Conservation (phyloP, 2,113 vertebrate species). For the Siniperca knerii region DNA sequence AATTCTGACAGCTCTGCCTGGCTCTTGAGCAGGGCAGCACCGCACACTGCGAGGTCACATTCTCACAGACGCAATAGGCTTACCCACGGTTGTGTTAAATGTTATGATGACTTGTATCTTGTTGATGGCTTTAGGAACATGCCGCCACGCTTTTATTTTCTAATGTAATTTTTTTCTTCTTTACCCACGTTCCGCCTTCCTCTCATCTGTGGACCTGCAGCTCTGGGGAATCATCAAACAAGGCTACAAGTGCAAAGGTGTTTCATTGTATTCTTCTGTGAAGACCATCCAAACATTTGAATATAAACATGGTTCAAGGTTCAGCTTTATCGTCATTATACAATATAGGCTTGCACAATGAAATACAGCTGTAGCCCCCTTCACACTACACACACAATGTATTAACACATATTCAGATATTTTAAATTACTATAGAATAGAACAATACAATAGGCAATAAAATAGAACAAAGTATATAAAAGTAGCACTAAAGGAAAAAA, state of each 20-base stretch:
- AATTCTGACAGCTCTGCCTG: too few species aligned
- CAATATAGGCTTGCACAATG: too few species aligned
- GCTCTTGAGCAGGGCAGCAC: background rate
- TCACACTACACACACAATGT: too few species aligned
- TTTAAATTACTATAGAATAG: too few species aligned
- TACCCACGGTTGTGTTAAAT: background rate
- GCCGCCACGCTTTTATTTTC: conserved; percentile 2
- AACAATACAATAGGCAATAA: too few species aligned
- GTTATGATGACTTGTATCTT: background rate
- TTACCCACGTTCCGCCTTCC: conserved; percentile 56
- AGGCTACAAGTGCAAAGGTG: conserved; percentile 99
- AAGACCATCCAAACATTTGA: background rate
- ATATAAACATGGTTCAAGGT: background rate
- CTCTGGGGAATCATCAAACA: conserved; percentile 99
- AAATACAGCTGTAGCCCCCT: too few species aligned
- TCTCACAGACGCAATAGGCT: background rate
- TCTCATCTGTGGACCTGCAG: conserved; percentile 83
- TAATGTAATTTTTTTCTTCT: conserved; percentile 52
- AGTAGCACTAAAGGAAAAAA: too few species aligned
- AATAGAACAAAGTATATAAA: too few species aligned
- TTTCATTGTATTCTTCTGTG: background rate
- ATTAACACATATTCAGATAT: too few species aligned
- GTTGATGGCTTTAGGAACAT: background rate
- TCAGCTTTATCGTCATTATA: too few species aligned
- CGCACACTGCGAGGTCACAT: background rate